Evolutionary conservation across 2,888 invertebrate genomes (phyloP), one percentile per base, ranked within the genome.

Genomic region (Chrysolina haemoptera): DNA sequence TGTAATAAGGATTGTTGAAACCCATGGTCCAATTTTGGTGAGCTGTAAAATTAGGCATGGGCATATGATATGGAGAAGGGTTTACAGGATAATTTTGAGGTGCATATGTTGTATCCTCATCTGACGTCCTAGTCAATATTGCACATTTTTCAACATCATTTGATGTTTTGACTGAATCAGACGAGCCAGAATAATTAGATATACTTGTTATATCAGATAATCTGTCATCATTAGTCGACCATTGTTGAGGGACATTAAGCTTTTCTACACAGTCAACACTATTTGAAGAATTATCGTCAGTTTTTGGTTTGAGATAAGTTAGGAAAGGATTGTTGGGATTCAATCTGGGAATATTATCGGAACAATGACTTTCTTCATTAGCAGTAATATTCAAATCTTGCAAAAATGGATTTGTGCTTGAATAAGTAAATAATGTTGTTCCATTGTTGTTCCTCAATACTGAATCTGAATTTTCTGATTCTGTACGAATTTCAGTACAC

Each of bases 311-410:
- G 1, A 35, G 10, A 46, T 62, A 73, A 0, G 62, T 27, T 41
- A 78, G 35, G 18, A 78, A 78, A 1, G 78, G 78, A 48, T 78
- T 78, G 16, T 69, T 75, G 11, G 66, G 68, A 27, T 71, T 70
- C 20, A 76, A 43, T 18, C 46, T 77, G 1, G 16, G 68, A 64
- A 41, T 14, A 12, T 18, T 40, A 12, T 62, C 18, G 48, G 20
- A 27, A 14, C 3, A 12, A 12, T 20, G 3, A 11, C 6, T 22
- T 11, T 8, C n/a, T 8, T 67, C 41, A 1, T 48, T 55, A 0
- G 41, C 16, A 20, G 6, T 20, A 1, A 46, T 64, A 1, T 41
- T 14, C 20, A 71, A 22, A 62, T 69, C 62, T n/a, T 20, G 18
- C n/a, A 76, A 43, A 53, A 76, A 76, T 6, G 76, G 76, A 74